phyloP scores from a whole-genome alignment of 2,888 invertebrate species.

The Hypena proboscidalis region DNA sequence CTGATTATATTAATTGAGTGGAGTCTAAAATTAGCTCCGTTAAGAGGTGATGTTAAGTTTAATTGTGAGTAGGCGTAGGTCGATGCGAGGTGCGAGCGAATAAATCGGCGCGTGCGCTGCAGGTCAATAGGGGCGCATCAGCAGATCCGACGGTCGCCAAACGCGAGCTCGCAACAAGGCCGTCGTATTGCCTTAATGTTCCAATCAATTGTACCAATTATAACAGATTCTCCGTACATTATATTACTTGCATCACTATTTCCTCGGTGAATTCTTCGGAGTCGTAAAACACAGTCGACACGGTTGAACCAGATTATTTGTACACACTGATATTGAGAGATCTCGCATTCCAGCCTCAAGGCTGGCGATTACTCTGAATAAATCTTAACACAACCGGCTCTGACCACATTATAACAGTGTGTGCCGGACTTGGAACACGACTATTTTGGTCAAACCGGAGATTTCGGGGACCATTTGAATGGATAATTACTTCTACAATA shows the following conservation, averaged over 20 bases:
- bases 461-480: no score
- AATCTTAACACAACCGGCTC: background rate
- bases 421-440: no score
- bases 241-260: constrained; percentile 26
- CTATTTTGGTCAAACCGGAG: no score
- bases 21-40: constrained; percentile 33
- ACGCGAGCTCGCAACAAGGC: constrained; percentile 30
- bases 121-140: constrained; percentile 10
- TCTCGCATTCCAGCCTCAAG: constrained; percentile 22
- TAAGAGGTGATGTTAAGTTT: constrained; percentile 26
- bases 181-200: constrained; percentile 21
- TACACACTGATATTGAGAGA: constrained; percentile 28
- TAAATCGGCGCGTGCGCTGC: constrained; percentile 9
- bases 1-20: constrained; percentile 33
- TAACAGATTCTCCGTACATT: constrained; percentile 23
- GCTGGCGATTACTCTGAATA: constrained; percentile 18
- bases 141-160: constrained; percentile 1
- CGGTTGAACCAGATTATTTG: constrained; percentile 23
- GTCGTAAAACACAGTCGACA: constrained; percentile 20
- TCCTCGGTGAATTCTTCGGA: constrained; percentile 6
- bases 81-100: constrained; percentile 14
- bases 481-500: no score
- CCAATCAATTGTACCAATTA: constrained; percentile 33
- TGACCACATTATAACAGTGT: constrained; percentile 6
- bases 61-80: constrained; percentile 34